Base-by-base conservation (phyloP, 2,113 vertebrate genomes). In the Symphodus melops region DNA sequence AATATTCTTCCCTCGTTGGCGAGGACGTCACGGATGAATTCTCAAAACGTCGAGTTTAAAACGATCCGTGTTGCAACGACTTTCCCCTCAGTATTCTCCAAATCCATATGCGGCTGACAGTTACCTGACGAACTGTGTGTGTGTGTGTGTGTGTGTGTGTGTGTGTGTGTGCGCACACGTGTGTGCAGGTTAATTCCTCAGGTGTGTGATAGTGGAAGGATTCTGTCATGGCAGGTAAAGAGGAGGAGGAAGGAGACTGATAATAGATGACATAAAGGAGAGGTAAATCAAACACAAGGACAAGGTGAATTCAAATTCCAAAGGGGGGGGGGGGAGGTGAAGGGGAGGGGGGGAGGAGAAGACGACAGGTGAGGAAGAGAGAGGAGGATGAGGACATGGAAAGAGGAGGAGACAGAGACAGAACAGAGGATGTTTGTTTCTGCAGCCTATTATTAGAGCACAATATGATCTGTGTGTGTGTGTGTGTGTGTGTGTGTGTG, bases 371-470 rank as follows among this genome's bases (percentile, higher is more conserved):
- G 5, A 57, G 53, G 54, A 59, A 12, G 65, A 44, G 4, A 77
- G 64, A 67, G 57, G 51, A 63, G 65, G 42, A 20, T 23, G 65
- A 65, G 44, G 39, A 33, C 33, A 54, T 42, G 60, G 67, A 76
- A 78, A 61, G 52, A 73, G 79, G 75, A 80, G 78, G 64, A 73
- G 72, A 66, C 65, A 68, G 68, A 74, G 39, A 57, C 17, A 13
- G 68, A 68, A 44, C 59, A 68, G 63, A 52, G 56, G 80, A 76
- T 81, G 67, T 80, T 68, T 73, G 68, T 84, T 53, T 77, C 28
- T 20, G 67, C 55, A 82, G 56, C 56, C 79, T 86, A 9, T 83
- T 69, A 86, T 86, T 89, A 89, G 14, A 65, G 69, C n/a, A 23
- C 66, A 74, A 53, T 58, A 49, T 36, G 51, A 69, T 56, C 70